phyloP scores from a whole-genome alignment of 2,113 vertebrate genomes.

The human (Homo sapiens) region GRCh38 chr1:2601001-2601500 shows the following conservation, averaged over 20 bases:
- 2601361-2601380: not conserved
- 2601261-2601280: not conserved
- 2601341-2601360: rapidly evolving
- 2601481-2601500: no score
- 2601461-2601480: rapidly evolving
- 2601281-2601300: not conserved
- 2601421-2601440: rapidly evolving
- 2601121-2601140: not conserved
- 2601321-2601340: not conserved
- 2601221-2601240: no score
- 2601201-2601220: rapidly evolving
- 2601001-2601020: rapidly evolving
- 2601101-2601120: not conserved
- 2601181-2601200: rapidly evolving
- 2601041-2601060: no score
- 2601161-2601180: not conserved
- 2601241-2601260: not conserved
- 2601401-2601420: not conserved
- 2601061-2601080: not conserved
- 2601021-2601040: rapidly evolving
- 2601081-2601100: not conserved
- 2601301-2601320: no score
- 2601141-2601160: not conserved
- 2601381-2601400: rapidly evolving
- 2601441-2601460: no score